Evolutionary conservation across 2,888 invertebrate species (phyloP).

Genomic region (Mesorhabditis spiculigera): DNA sequence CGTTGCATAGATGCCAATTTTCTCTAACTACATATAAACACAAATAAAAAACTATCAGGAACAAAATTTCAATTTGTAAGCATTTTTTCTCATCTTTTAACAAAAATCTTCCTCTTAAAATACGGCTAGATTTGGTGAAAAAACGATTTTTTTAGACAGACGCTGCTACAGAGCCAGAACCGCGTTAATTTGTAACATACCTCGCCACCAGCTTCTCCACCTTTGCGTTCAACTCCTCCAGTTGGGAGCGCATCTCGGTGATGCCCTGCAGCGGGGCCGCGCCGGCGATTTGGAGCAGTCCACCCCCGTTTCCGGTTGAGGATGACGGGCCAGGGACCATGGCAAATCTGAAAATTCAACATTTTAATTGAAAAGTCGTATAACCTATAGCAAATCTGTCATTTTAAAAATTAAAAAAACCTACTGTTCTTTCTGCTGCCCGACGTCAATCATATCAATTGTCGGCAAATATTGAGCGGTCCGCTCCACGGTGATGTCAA

Average conservation of each 20-base stretch:
- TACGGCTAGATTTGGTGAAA: too few relatives aligned
- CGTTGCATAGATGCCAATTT: too few relatives aligned
- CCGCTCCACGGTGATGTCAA: neutral
- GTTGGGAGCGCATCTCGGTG: neutral
- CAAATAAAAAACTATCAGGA: too few relatives aligned
- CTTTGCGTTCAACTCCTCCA: neutral
- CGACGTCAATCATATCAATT: neutral
- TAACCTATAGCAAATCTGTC: neutral
- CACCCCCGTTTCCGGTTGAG: neutral
- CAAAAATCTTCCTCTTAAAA: too few relatives aligned
- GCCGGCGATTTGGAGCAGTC: neutral
- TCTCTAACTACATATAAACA: too few relatives aligned
- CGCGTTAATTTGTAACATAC: neutral
- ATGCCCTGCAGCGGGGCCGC: neutral
- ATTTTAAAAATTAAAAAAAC: neutral
- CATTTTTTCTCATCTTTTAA: too few relatives aligned
- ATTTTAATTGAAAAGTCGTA: neutral
- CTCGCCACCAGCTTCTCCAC: neutral
- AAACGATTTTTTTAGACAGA: conserved; percentile 8
- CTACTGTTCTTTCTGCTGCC: neutral
- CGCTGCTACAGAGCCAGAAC: conserved; percentile 14
- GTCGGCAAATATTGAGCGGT: too few relatives aligned
- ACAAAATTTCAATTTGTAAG: too few relatives aligned
- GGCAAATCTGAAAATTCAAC: neutral
- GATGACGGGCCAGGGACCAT: conserved; percentile 5